Percentiles rank a stretch among this genome's conserved stretches.
Evolutionary conservation across 2,888 invertebrate species (phyloP).

Genomic region (Perdita meconis): DNA sequence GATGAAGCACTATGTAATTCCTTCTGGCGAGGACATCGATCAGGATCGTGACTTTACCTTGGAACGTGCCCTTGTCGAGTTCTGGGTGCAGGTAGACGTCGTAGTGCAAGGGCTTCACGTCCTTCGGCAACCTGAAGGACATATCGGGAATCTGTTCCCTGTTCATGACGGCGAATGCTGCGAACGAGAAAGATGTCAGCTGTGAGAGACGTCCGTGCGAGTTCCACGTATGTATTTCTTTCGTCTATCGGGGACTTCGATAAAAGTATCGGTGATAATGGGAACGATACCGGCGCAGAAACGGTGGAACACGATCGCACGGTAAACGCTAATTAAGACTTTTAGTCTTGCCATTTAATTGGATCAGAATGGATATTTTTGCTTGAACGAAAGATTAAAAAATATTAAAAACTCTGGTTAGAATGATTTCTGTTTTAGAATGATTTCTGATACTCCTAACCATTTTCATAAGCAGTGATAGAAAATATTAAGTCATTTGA

Average conservation of each 20-base stretch:
- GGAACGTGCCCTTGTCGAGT: slow-evolving; percentile 86
- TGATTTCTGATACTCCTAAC: no score
- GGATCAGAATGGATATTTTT: no score
- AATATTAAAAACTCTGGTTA: no score
- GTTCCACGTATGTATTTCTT: background rate
- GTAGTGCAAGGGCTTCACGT: slow-evolving; percentile 87
- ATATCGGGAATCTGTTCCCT: slow-evolving; percentile 79
- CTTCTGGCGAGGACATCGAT: slow-evolving; percentile 84
- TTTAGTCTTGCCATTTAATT: slow-evolving; percentile 17
- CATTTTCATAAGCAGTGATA: no score
- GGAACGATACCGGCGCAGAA: slow-evolving; percentile 2
- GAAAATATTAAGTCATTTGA: no score
- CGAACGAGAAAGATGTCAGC: slow-evolving; percentile 11
- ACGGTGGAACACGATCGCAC: background rate
- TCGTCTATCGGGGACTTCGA: background rate
- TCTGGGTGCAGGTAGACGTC: slow-evolving; percentile 88
- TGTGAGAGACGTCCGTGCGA: background rate
- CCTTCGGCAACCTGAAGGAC: slow-evolving; percentile 86
- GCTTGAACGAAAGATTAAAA: no score
- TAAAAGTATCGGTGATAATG: slow-evolving; percentile 19
- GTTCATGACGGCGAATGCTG: slow-evolving; percentile 60
- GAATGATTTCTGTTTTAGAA: no score
- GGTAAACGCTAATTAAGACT: background rate
- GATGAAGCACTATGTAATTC: slow-evolving; percentile 85
- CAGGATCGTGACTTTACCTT: slow-evolving; percentile 86